phyloP scores from a whole-genome alignment of 2,113 vertebrate species.

The Seriola dumerili region DNA sequence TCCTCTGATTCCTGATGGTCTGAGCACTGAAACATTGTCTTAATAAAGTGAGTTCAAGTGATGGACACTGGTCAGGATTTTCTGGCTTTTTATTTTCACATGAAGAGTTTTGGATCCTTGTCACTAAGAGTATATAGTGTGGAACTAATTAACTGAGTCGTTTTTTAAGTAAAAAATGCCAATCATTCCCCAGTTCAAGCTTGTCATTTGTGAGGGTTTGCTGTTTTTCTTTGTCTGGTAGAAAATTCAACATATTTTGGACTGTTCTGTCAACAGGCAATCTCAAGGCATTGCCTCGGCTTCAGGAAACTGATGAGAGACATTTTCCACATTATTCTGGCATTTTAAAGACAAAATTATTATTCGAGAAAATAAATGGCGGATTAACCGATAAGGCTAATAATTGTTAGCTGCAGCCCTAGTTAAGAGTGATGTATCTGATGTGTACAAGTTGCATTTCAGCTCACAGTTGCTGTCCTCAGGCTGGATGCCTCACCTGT shows the following conservation, averaged over 20 bases:
- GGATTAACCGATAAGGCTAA: neutral
- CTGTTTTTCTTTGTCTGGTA: neutral
- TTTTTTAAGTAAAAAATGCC: neutral
- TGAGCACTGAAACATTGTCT: neutral
- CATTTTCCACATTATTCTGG: neutral
- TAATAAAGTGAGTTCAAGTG: neutral
- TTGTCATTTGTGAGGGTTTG: neutral
- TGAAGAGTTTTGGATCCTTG: too few relatives aligned
- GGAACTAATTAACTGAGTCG: too few relatives aligned
- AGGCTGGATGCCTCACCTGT: constrained; percentile 86
- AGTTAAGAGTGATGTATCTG: neutral
- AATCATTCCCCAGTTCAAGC: neutral
- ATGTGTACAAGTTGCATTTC: neutral
- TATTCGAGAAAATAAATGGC: neutral
- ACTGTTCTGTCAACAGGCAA: too few relatives aligned
- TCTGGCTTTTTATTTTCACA: too few relatives aligned
- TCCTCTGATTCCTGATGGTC: neutral
- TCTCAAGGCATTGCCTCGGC: too few relatives aligned
- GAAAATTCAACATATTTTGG: neutral
- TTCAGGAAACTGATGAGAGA: too few relatives aligned
- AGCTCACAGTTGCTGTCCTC: neutral
- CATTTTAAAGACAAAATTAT: neutral
- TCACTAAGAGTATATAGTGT: too few relatives aligned
- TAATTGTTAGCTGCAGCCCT: neutral
- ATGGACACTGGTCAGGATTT: neutral